Evolutionary conservation across 2,797 vertebrate species (phyloP).

Genomic region (Melanotaenia pygmaea): DNA sequence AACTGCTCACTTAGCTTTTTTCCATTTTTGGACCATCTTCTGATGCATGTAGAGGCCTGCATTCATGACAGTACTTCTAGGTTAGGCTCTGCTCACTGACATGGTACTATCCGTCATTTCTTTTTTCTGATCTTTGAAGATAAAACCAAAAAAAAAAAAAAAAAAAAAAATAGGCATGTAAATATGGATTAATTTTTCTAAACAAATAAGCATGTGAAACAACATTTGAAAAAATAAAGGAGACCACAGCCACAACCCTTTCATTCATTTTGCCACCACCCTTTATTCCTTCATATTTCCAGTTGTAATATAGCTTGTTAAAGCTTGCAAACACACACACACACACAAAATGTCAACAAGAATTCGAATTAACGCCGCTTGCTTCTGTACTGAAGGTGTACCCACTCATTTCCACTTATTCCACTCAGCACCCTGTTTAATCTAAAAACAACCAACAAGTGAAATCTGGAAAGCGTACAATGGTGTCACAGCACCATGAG

Average conservation of each 20-base stretch:
- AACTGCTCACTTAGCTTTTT: slow-evolving; percentile 17
- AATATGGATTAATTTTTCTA: background rate
- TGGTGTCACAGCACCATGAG: background rate
- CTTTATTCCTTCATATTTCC: no score
- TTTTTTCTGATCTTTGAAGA: no score
- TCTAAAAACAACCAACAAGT: slow-evolving; percentile 17
- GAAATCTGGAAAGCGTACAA: slow-evolving; percentile 7
- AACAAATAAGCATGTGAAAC: background rate
- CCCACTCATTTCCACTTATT: background rate
- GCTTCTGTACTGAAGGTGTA: background rate
- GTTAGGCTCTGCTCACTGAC: background rate
- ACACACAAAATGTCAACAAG: slow-evolving; percentile 1
- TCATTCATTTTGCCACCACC: no score
- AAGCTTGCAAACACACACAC: no score
- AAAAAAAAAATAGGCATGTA: no score
- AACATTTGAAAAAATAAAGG: background rate
- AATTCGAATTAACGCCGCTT: background rate
- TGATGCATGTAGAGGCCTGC: background rate
- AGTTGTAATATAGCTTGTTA: no score
- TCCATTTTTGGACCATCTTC: background rate
- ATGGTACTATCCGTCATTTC: no score
- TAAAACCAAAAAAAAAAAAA: no score
- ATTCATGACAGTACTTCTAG: background rate
- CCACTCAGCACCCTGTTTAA: background rate
- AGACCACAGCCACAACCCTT: no score